Evolutionary conservation across 2,888 invertebrate genomes (phyloP), one percentile per base, ranked within the genome.

Genomic region (Gastracanthus pulcherrimus): DNA sequence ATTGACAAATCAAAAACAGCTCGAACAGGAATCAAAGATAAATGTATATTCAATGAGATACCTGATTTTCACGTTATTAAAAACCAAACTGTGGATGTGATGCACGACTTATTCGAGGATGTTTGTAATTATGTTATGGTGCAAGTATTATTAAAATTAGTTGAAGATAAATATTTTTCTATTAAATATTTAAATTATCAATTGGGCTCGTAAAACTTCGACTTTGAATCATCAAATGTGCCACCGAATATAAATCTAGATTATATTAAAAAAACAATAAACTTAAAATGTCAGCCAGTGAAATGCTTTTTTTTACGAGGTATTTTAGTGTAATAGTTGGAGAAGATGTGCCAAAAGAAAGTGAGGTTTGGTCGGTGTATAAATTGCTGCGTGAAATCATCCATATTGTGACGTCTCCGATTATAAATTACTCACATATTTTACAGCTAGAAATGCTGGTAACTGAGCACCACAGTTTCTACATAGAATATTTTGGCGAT

Each of bases 251-350:
- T 74, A 19, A 45, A 34, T 16, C 9, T 66, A 9, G 36, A 66
- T 13, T 66, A 76, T 29, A 11, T 76, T 16, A 51, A 55, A 51
- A 31, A 31, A 66, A 76, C n/a, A 23, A 19, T 26, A 34, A 26
- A 3, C n/a, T 76, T 2, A 66, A 62, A 55, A 66, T 76, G 66
- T 76, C 66, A 26, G 76, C 76, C 16, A 23, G 34, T 2, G 66
- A 76, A 31, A 7, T n/a, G 3, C 16, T n/a, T 51, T 23, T 76
- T 76, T 51, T 80, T 83, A 55, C 55, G n/a, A n/a, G 82, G 16
- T 82, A 83, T 66, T 83, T 83, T 58, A 55, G 60, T 5, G 31
- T 83, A 0, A 82, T 83, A 29, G 41, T 80, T 38, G 38, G 51
- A 69, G 38, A 48, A 36, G 6, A n/a, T n/a, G 45, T 81, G 16